phyloP scores from a whole-genome alignment of 2,888 invertebrate species.

The Melitaea athalia region DNA sequence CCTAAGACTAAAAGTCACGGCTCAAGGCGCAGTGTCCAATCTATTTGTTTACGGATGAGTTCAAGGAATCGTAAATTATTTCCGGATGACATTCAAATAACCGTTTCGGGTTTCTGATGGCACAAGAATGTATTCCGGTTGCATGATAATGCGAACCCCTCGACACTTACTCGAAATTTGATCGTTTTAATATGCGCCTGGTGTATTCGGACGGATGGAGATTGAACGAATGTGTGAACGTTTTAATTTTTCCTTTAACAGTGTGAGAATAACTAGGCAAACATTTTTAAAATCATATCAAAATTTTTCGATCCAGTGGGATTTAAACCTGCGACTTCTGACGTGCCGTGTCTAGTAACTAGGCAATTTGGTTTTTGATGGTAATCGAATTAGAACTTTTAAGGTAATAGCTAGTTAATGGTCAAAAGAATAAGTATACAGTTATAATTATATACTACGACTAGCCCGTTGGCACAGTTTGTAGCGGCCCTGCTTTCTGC shows the following conservation, averaged over 20 bases:
- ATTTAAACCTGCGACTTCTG: no score
- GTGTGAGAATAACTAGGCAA: constrained; percentile 4
- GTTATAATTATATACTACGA: no score
- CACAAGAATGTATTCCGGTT: constrained; percentile 44
- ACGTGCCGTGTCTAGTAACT: no score
- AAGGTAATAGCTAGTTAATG: neutral
- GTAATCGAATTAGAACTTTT: neutral
- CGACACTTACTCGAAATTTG: constrained; percentile 59
- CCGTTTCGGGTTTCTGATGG: constrained; percentile 51
- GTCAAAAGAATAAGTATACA: no score
- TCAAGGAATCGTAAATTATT: constrained; percentile 29
- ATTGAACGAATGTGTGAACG: constrained; percentile 31
- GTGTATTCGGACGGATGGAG: constrained; percentile 53
- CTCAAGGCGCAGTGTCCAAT: constrained; percentile 4
- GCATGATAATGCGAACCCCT: constrained; percentile 57
- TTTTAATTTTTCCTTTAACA: constrained; percentile 5
- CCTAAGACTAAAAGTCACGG: no score
- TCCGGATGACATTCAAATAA: constrained; percentile 48
- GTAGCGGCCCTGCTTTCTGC: no score
- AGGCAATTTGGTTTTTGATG: neutral
- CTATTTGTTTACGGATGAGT: constrained; percentile 13
- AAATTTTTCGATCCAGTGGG: no score
- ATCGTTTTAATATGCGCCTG: constrained; percentile 60
- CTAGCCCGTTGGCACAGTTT: no score
- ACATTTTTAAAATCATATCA: no score